Evolutionary conservation across 2,888 invertebrate genomes (phyloP).

Genomic region (Tipula lateralis): DNA sequence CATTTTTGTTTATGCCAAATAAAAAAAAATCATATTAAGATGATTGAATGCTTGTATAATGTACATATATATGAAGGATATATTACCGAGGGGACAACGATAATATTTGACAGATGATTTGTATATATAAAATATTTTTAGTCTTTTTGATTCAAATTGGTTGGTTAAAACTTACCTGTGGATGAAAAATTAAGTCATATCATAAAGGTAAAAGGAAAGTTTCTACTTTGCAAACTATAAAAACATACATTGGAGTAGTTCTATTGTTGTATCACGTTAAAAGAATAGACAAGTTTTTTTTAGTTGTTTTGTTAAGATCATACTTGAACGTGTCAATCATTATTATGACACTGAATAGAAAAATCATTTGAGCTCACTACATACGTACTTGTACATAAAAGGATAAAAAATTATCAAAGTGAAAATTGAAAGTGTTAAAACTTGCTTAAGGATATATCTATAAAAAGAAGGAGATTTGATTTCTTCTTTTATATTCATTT

Average conservation of each 20-base stretch:
- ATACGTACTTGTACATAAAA: background rate
- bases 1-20: background rate
- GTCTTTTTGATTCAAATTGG: background rate
- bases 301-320: constrained; percentile 20
- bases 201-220: background rate
- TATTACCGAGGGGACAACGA: constrained; percentile 7
- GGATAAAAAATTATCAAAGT: background rate
- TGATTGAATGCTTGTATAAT: constrained; percentile 6
- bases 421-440: constrained; percentile 11
- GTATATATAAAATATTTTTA: background rate
- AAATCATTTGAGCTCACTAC: background rate
- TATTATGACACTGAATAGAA: constrained; percentile 19
- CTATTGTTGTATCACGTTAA: background rate
- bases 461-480: background rate
- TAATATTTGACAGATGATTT: background rate
- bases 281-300: background rate
- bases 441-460: background rate
- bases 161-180: constrained; percentile 19
- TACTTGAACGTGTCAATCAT: constrained; percentile 24
- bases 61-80: background rate
- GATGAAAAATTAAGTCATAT: background rate
- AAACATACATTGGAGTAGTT: background rate
- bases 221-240: background rate
- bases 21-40: constrained; percentile 2
- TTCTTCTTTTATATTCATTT: background rate